Percentiles rank a stretch among this genome's conserved stretches.
Conservation (phyloP, 2,797 vertebrate genomes). For the Vespertilio murinus region DNA sequence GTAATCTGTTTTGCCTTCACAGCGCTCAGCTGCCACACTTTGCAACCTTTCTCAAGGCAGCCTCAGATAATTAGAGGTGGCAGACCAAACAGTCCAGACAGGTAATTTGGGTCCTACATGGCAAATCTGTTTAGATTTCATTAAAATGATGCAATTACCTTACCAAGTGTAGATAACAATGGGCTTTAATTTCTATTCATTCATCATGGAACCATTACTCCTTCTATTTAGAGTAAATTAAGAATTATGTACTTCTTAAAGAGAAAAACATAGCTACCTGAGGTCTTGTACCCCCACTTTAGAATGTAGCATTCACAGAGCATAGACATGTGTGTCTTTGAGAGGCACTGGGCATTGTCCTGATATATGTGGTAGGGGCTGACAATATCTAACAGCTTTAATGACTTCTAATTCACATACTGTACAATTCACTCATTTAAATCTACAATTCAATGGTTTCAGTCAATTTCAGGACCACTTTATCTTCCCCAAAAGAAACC, state of each 20-base stretch:
- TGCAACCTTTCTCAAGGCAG: background rate
- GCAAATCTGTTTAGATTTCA: constrained; percentile 15
- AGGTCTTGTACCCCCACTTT: background rate
- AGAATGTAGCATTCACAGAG: background rate
- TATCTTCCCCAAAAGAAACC: background rate
- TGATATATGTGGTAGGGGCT: background rate
- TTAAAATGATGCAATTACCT: constrained; percentile 19
- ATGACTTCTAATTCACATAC: background rate
- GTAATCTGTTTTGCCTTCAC: constrained; percentile 4
- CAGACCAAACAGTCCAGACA: background rate
- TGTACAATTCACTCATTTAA: background rate
- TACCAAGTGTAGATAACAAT: constrained; percentile 19
- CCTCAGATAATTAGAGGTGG: background rate
- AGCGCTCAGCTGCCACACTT: background rate
- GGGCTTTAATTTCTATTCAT: background rate
- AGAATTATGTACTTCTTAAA: background rate
- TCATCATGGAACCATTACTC: background rate
- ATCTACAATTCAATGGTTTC: background rate
- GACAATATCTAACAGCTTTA: background rate
- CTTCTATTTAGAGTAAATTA: constrained; percentile 20
- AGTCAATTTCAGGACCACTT: constrained; percentile 27
- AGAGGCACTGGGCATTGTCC: background rate
- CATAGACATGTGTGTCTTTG: background rate
- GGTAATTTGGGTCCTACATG: background rate
- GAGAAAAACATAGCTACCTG: background rate